Evolutionary conservation across 2,113 vertebrate genomes (phyloP), one percentile per base, ranked within the genome.

Genomic region (Paraplagusia blochii): DNA sequence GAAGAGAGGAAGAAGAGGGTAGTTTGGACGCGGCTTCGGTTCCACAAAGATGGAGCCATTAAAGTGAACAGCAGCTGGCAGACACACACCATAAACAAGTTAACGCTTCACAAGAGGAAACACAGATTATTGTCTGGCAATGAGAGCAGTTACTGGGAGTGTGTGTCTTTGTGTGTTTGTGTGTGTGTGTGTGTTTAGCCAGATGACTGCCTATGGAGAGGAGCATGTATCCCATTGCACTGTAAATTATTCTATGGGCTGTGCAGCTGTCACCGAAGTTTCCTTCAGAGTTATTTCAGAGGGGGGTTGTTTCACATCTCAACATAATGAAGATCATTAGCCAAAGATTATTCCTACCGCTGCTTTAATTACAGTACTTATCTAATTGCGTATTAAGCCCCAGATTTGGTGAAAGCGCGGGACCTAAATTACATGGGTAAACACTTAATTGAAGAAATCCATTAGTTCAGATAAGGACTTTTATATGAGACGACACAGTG

Each of bases 31-130:
- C 63, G 22, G 39, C 82, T 74, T 80, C 62, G 67, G 22, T 64
- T 64, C 78, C 47, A 64, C 12, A 36, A 84, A 77, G 78, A 85
- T 83, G 76, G 83, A 81, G 76, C 76, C 66, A 76, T 89, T 89
- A 81, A 76, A 81, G 65, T 78, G 76, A 84, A 83, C 76, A 82
- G 80, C 82, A 86, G 80, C 83, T 89, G 87, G 80, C 87, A 74
- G 74, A 85, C 68, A 76, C 74, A 57, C 77, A 50, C 63, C 69
- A 76, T 81, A 87, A 89, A 85, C 74, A 79, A 79, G 69, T 83
- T 79, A 84, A 79, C 35, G 49, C 76, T 72, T 80, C 65, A 75
- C 76, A 54, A 73, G 77, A 79, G 77, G 74, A 87, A 80, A 78
- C 42, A 14, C 22, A 52, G 82, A 85, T 88, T 85, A 82, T 78